Conservation (phyloP, 2,888 invertebrate genomes). For the Aspidapion aeneum region DNA sequence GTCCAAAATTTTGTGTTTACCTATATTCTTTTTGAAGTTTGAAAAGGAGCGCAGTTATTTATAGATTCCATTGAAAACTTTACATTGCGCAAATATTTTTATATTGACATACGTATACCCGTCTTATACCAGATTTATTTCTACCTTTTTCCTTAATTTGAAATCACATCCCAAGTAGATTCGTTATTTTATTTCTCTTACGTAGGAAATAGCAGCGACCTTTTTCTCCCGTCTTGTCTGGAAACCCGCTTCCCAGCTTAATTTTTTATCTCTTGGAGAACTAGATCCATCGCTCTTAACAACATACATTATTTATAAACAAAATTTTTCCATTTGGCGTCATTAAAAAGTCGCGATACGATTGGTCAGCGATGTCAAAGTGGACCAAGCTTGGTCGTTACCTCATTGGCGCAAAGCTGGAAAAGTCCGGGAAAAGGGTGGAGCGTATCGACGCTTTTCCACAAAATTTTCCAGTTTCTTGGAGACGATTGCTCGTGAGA, state of each 20-base stretch:
- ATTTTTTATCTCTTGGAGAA: constrained; percentile 29
- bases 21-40: too few relatives aligned
- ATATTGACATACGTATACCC: too few relatives aligned
- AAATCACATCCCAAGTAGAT: not conserved
- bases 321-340: constrained; percentile 44
- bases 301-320: constrained; percentile 49
- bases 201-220: not conserved
- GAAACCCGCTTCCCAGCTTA: constrained; percentile 22
- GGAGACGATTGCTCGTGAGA: constrained; percentile 14
- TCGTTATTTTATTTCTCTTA: not conserved
- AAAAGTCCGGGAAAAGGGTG: constrained; percentile 33
- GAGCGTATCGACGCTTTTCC: constrained; percentile 12
- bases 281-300: constrained; percentile 39
- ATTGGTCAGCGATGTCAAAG: constrained; percentile 43
- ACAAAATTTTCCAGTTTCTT: constrained; percentile 20
- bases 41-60: too few relatives aligned
- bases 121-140: too few relatives aligned
- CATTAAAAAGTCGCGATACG: constrained; percentile 40
- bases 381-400: constrained; percentile 46
- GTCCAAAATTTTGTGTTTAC: too few relatives aligned
- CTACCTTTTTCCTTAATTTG: not conserved
- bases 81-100: too few relatives aligned
- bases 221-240: too few relatives aligned
- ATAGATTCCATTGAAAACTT: too few relatives aligned
- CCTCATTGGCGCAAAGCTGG: constrained; percentile 39